Evolutionary conservation across 2,888 invertebrate genomes (phyloP), one percentile per base, ranked within the genome.

Genomic region (Eupithecia tripunctaria): DNA sequence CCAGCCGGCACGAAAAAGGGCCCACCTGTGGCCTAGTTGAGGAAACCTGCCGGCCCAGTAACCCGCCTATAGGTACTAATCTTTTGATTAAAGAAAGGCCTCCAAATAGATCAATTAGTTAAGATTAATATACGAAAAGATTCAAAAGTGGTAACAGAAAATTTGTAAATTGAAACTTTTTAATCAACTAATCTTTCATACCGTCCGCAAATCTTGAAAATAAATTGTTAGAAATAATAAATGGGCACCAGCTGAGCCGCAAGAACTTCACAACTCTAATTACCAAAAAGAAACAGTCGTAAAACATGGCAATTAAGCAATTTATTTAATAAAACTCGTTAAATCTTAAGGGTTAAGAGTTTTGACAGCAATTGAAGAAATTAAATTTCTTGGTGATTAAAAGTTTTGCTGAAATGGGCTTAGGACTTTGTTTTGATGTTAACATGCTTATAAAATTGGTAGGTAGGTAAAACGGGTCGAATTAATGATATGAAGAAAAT

Each of bases 251-350:
- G 68, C 71, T 68, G 71, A 51, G 74, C 68, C 71, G 18, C 62
- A 71, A 67, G 60, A 41, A 64, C 67, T 70, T 32, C 56, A 67
- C 71, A 74, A 69, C 70, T 76, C 69, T 74, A 76, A 79, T 79
- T 78, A 79, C 41, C 75, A 63, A 60, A 76, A 74, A 76, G 75
- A 79, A 78, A 74, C 76, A 76, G 71, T 72, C 76, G 73, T 78
- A 78, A 79, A 78, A 74, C 76, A 76, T 76, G 68, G 73, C 73
- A 74, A 79, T 75, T 73, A 75, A 74, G 69, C 75, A 56, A 78
- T 77, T 79, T 72, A 76, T 66, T 69, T 73, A 70, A 78, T 73
- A 74, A 79, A 76, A 78, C 74, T 74, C 74, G 67, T 73, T 76
- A 78, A 79, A 78, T 78, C 78, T 75, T 68, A 63, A 71, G 68